Evolutionary conservation across 2,888 invertebrate species (phyloP), one percentile per base, ranked within the genome.

Genomic region (Zootermopsis nevadensis): DNA sequence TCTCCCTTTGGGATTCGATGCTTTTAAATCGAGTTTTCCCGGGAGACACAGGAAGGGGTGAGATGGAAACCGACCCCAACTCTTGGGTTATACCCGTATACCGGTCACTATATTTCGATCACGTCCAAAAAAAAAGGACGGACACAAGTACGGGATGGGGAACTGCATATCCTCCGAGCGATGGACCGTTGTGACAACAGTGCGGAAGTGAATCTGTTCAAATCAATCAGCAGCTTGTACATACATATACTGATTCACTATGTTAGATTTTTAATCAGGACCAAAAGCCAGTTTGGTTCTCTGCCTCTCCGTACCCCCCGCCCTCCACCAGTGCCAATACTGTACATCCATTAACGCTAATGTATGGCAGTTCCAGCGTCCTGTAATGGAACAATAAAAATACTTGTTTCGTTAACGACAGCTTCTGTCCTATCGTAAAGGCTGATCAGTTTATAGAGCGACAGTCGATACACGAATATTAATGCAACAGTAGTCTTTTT

Each of bases 1-100:
- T 81, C 83, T 80, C 81, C 80, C 81, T 83, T 83, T 77, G 82
- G 69, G 82, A 82, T 48, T 67, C 53, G 35, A 48, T 53, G 77
- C 77, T 77, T 81, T 38, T 48, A 69, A 66, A 42, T 42, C n/a
- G 48, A 72, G 81, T 69, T 31, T 81, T 66, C 77, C 77, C 82
- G 31, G 53, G 69, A 69, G 77, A 82, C 66, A 77, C 48, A 53
- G 69, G 69, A 69, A 69, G 77, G 69, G 31, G 53, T 77, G 69
- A 33, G 77, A 35, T 82, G 74, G 35, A 42, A 74, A 74, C 74
- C 74, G 31, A 74, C 38, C 38, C 69, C 74, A n/a, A 42, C 74
- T n/a, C 74, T 74, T 74, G 74, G 38, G 19, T n/a, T 74, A 38
- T 33, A 67, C 27, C 27, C 8, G 31, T 27, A 33, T 72, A 72